These are phyloP conservation scores for Chaetodon trifascialis DNA, from an alignment of 2,113 vertebrate species.

Conservation along the genomic window DNA sequence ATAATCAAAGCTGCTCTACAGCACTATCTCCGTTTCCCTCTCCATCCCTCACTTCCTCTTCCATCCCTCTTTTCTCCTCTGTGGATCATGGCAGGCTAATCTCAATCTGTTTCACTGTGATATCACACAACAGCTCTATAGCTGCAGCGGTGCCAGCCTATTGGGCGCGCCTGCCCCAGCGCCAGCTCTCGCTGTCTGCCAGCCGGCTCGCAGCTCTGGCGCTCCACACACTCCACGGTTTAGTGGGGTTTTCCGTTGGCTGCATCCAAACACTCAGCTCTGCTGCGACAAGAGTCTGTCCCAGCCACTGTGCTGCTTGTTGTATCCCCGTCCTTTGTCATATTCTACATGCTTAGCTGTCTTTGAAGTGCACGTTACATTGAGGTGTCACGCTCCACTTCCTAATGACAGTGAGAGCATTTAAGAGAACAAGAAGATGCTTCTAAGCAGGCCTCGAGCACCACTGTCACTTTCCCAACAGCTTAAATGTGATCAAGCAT, in stretches of 20 bases:
- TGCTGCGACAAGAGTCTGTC: conserved; percentile 8
- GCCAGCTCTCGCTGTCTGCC: conserved; percentile 54
- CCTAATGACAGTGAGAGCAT: neutral
- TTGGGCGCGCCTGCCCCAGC: conserved; percentile 47
- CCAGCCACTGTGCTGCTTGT: conserved; percentile 16
- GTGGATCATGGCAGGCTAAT: conserved; percentile 78
- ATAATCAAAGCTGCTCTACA: conserved; percentile 40
- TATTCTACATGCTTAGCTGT: conserved; percentile 14
- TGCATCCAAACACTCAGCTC: conserved; percentile 40
- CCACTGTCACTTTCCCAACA: neutral
- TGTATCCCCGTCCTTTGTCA: neutral
- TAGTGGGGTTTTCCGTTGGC: conserved; percentile 46
- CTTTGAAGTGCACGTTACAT: conserved; percentile 10
- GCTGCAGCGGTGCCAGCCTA: conserved; percentile 61
- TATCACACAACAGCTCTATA: conserved; percentile 75
- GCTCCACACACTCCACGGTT: conserved; percentile 1
- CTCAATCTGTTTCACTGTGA: conserved; percentile 83
- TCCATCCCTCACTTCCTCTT: conserved; percentile 30
- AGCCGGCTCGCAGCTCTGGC: conserved; percentile 47
- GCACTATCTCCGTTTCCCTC: conserved; percentile 35
- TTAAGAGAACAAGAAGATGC: neutral
- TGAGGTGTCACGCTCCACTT: conserved; percentile 16
- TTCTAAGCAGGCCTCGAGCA: neutral
- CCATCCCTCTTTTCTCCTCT: conserved; percentile 58
- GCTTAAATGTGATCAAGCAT: conserved; percentile 18